Evolutionary conservation across 2,113 vertebrate species (phyloP).

Genomic region (Protomyctophum bolini): DNA sequence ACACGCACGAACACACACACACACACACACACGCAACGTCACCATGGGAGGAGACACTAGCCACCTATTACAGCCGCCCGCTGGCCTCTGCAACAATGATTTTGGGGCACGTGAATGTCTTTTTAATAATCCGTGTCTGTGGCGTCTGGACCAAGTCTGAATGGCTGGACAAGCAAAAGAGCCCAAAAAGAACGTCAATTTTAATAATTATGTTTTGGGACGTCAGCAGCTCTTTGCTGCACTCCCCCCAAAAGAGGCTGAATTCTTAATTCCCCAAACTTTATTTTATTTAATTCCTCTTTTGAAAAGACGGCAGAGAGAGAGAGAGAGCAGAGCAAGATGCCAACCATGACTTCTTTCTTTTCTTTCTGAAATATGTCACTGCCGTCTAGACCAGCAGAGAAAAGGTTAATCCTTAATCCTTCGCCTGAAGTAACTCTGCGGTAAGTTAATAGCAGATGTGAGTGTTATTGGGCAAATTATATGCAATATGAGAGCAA

Average conservation of each 20-base stretch:
- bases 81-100: slow-evolving; percentile 45
- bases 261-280: slow-evolving; percentile 34
- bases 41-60: slow-evolving; percentile 50
- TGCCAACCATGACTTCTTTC: background rate
- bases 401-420: slow-evolving; percentile 49
- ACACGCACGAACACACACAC: no score
- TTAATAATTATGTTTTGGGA: slow-evolving; percentile 45
- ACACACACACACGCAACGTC: slow-evolving; percentile 30
- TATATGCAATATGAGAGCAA: slow-evolving; percentile 75
- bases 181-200: slow-evolving; percentile 32
- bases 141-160: slow-evolving; percentile 37
- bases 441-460: slow-evolving; percentile 69
- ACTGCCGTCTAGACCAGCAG: slow-evolving; percentile 34
- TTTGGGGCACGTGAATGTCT: slow-evolving; percentile 46
- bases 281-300: slow-evolving; percentile 46
- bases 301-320: background rate
- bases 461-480: slow-evolving; percentile 76
- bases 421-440: slow-evolving; percentile 56
- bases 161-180: slow-evolving; percentile 20
- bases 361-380: slow-evolving; percentile 13
- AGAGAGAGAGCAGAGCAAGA: no score
- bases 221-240: slow-evolving; percentile 27
- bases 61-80: slow-evolving; percentile 43
- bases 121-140: slow-evolving; percentile 63
- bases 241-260: slow-evolving; percentile 1